Percentiles rank a stretch among this genome's conserved stretches.
Evolutionary conservation across 2,888 invertebrate species (phyloP).

Genomic region (Ypsolopha sequella): DNA sequence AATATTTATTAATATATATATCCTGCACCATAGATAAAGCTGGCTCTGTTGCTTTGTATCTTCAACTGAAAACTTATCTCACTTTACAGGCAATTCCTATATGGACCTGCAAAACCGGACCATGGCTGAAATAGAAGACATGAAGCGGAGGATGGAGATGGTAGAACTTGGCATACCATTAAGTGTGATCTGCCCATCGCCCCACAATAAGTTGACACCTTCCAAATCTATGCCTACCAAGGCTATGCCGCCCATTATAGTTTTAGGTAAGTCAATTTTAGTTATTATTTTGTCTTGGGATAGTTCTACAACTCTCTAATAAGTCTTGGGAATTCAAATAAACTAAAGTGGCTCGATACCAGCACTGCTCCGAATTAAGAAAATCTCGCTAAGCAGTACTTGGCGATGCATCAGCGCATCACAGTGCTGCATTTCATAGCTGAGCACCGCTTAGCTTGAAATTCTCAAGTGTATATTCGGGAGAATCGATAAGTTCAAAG

Average conservation of each 20-base stretch:
- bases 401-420: too few species aligned
- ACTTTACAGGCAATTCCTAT: conserved; percentile 15
- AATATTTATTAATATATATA: too few species aligned
- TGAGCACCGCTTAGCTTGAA: too few species aligned
- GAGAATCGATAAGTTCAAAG: too few species aligned
- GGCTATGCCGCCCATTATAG: conserved; percentile 62
- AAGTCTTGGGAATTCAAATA: too few species aligned
- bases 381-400: too few species aligned
- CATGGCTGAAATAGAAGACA: conserved; percentile 51
- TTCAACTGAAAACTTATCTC: conserved; percentile 19
- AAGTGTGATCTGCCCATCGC: conserved; percentile 51
- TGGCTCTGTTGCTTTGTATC: background rate
- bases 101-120: conserved; percentile 42
- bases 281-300: background rate
- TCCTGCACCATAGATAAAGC: too few species aligned
- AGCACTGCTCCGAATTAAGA: too few species aligned
- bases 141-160: conserved; percentile 61
- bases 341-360: too few species aligned
- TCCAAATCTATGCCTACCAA: conserved; percentile 58
- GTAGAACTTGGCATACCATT: conserved; percentile 58
- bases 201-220: conserved; percentile 24
- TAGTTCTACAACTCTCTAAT: background rate
- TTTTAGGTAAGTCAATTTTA: conserved; percentile 36
- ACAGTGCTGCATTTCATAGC: too few species aligned
- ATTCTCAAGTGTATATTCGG: too few species aligned